Evolutionary conservation across 2,113 vertebrate genomes (phyloP), one percentile per base, ranked within the genome.

Genomic region (Cyanoramphus novaezelandiae): DNA sequence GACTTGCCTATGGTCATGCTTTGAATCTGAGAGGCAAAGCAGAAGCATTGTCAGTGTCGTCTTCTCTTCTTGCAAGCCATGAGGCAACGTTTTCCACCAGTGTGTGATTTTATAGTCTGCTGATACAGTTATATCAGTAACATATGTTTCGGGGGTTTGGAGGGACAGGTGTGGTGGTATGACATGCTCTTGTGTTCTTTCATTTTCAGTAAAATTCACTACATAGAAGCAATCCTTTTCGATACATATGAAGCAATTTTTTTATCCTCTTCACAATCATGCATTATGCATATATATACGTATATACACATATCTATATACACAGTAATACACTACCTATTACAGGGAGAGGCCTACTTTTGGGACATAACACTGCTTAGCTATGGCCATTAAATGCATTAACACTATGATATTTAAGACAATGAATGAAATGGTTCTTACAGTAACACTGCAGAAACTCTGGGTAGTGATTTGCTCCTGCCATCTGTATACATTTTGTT

Each of bases 111-210:
- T 76, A 35, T 27, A 24, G 1, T 47, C 63, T 37, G 41, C 25
- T 68, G 13, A 12, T 39, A 17, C n/a, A 35, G 37, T 28, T 35
- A 5, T 46, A 14, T 37, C 46, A 78, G 21, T n/a, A 47, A 44
- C 25, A 31, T 0, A 0, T 12, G 6, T 11, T 25, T 52, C 17
- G 3, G 44, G 35, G 31, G 5, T 6, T 12, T 37, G 28, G 21
- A 78, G 23, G 55, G n/a, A 39, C 4, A 52, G 13, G 6, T 60
- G 7, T 28, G 18, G 49, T 8, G 16, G 17, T 25, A 21, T 13
- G 24, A 55, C 39, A 23, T 23, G 44, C 5, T 90, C 6, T 44
- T 67, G 8, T n/a, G 35, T 27, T 71, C n/a, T 84, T 75, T 46
- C 13, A 47, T 82, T 80, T 60, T 8, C 20, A 57, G 44, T 37